Percentiles rank a stretch among this genome's conserved stretches.
These are phyloP conservation scores for Lamprotornis superbus DNA, from an alignment of 2,113 vertebrate species.

Conservation along the genomic window DNA sequence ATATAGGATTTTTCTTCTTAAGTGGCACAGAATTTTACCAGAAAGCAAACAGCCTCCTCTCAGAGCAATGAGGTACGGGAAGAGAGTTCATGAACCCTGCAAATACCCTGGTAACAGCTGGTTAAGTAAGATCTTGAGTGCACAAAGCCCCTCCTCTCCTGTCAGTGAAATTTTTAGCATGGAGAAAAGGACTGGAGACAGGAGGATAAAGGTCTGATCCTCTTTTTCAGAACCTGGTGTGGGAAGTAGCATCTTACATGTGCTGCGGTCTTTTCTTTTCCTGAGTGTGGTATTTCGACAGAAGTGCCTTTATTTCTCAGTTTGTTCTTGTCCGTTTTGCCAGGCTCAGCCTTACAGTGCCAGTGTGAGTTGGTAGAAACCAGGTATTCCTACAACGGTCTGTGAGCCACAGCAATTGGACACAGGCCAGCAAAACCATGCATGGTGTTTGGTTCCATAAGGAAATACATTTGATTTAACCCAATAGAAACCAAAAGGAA, in stretches of 20 bases:
- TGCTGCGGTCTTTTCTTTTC: neutral
- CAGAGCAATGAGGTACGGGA: neutral
- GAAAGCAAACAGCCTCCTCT: neutral
- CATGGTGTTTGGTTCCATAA: neutral
- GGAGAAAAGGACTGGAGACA: neutral
- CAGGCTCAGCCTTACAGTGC: neutral
- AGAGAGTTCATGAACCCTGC: neutral
- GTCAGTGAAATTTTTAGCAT: neutral
- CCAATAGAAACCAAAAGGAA: neutral
- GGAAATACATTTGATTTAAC: neutral
- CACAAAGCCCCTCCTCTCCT: neutral
- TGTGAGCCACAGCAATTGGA: neutral
- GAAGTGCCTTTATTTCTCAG: neutral
- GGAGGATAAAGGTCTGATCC: neutral
- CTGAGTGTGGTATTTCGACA: neutral
- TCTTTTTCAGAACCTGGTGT: neutral
- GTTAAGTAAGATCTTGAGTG: conserved; percentile 12
- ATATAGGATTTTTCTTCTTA: neutral
- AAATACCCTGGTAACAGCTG: neutral
- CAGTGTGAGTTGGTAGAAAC: fast-evolving
- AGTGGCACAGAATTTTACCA: neutral
- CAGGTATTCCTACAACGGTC: neutral
- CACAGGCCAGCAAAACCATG: neutral
- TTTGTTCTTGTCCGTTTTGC: neutral
- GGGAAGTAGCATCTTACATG: neutral